Percentiles rank a stretch among this genome's conserved stretches.
Conservation (phyloP, 2,888 invertebrate species). For the Andrena fulva region DNA sequence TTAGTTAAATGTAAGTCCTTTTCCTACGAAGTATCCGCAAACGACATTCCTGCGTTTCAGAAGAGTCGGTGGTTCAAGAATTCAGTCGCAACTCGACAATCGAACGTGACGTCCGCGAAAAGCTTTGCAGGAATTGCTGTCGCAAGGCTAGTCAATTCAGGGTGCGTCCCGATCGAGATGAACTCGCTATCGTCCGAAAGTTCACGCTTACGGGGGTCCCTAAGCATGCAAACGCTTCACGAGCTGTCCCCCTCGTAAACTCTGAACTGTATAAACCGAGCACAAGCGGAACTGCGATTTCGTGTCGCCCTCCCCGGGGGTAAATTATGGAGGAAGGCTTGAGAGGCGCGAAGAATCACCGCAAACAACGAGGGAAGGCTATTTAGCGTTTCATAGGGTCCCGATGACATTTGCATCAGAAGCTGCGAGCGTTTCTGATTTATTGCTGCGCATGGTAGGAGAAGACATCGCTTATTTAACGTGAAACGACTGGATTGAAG, state of each 20-base stretch:
- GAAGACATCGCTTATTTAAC: slow-evolving; percentile 7
- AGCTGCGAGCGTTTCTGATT: background rate
- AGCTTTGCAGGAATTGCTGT: background rate
- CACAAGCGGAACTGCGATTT: slow-evolving; percentile 34
- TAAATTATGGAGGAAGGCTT: slow-evolving; percentile 64
- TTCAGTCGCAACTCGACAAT: background rate
- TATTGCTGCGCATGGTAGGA: background rate
- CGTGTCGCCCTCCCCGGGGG: slow-evolving; percentile 36
- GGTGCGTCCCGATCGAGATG: slow-evolving; percentile 33
- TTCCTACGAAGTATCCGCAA: too few relatives aligned
- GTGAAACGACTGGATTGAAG: background rate
- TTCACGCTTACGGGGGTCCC: slow-evolving; percentile 41
- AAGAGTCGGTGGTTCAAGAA: background rate
- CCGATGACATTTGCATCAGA: slow-evolving; percentile 10
- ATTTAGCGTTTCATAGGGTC: background rate
- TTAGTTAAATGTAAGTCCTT: too few relatives aligned
- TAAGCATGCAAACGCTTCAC: slow-evolving; percentile 51
- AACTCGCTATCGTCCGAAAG: background rate
- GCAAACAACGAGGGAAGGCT: slow-evolving; percentile 40
- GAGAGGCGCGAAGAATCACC: slow-evolving; percentile 38
- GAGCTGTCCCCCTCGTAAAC: slow-evolving; percentile 61
- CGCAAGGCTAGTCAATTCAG: background rate
- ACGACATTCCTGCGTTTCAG: background rate
- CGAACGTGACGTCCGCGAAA: background rate
- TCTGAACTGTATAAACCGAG: slow-evolving; percentile 57